phyloP scores from a whole-genome alignment of 2,888 invertebrate species.

The Mechanitis mazaeus region DNA sequence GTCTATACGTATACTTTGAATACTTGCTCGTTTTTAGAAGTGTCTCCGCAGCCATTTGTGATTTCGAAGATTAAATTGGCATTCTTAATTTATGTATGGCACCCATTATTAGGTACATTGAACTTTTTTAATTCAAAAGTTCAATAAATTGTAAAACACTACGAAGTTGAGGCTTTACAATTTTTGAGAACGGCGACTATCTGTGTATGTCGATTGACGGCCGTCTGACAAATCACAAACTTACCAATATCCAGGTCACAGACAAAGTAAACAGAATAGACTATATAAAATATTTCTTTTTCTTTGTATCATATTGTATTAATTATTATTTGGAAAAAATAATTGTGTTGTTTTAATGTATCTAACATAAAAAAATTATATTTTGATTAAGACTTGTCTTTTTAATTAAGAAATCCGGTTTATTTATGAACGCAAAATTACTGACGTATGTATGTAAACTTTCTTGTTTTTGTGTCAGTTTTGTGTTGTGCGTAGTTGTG shows the following conservation, averaged over 20 bases:
- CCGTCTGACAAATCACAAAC: conserved; percentile 18
- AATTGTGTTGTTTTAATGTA: not conserved
- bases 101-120: conserved; percentile 64
- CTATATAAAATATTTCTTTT: not conserved
- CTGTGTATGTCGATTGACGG: conserved; percentile 28
- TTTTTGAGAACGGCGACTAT: conserved; percentile 30
- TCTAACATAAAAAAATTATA: not conserved
- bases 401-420: not conserved
- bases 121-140: conserved; percentile 66
- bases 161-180: conserved; percentile 43
- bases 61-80: conserved; percentile 56
- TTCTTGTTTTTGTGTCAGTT: conserved; percentile 72
- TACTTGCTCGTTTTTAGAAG: conserved; percentile 66
- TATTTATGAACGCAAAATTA: conserved; percentile 20
- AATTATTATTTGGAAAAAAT: too few relatives aligned
- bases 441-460: conserved; percentile 32
- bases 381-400: not conserved
- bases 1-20: conserved; percentile 69
- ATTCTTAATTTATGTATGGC: conserved; percentile 62
- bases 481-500: conserved; percentile 76
- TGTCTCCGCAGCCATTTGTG: conserved; percentile 73
- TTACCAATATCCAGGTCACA: not conserved
- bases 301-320: not conserved
- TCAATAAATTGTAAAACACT: conserved; percentile 55
- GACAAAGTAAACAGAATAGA: conserved; percentile 5